Percentiles rank a stretch among this genome's conserved stretches.
Evolutionary conservation across 2,113 vertebrate species (phyloP).

Genomic region (Chaenogobius annularis): DNA sequence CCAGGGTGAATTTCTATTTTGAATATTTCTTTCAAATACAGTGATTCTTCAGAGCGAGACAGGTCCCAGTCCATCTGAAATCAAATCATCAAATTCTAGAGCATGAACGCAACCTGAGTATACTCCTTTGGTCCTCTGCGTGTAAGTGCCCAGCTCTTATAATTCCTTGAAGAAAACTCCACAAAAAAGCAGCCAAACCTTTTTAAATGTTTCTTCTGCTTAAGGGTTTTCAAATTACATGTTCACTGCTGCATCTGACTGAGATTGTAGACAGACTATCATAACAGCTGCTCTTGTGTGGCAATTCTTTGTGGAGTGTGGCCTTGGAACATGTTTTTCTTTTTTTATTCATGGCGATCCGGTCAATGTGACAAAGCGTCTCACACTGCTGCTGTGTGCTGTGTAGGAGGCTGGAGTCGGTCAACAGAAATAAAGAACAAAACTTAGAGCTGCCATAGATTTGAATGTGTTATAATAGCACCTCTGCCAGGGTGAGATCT

Average conservation of each 20-base stretch:
- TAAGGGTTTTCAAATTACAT: neutral
- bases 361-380: slow-evolving; percentile 33
- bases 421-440: neutral
- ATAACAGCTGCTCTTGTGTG: neutral
- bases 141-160: too few species aligned
- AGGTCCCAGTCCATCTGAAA: too few species aligned
- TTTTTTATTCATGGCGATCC: slow-evolving; percentile 36
- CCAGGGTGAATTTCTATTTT: too few species aligned
- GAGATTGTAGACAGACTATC: neutral
- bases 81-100: too few species aligned
- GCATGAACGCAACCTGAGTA: too few species aligned
- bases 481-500: slow-evolving; percentile 14
- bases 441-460: slow-evolving; percentile 26
- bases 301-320: slow-evolving; percentile 10
- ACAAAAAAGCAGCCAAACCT: too few species aligned
- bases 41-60: too few species aligned
- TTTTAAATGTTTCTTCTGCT: neutral
- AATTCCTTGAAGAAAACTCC: too few species aligned
- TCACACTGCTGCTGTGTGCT: slow-evolving; percentile 16
- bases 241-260: neutral
- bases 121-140: too few species aligned
- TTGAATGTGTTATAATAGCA: slow-evolving; percentile 44
- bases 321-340: slow-evolving; percentile 40
- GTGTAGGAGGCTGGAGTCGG: slow-evolving; percentile 34
- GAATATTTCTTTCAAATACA: too few species aligned